Base-by-base conservation (phyloP, 1,140 invertebrate species). In the Bombyx mandarina region DNA sequence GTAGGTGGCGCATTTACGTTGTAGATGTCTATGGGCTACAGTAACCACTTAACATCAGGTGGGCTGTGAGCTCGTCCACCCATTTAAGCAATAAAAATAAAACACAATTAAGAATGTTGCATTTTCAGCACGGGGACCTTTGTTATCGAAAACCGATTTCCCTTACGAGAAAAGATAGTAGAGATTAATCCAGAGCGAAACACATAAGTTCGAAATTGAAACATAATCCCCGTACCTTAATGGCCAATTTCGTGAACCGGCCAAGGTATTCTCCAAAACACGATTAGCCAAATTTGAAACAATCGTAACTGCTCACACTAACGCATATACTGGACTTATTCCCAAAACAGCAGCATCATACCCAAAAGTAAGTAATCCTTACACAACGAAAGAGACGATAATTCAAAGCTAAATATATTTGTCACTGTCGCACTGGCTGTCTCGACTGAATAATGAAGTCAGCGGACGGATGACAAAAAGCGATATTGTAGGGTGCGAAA, bases 351-450 rank as follows among this genome's bases (percentile, higher is more conserved):
- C n/a, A 10, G 6, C 26, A 35, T 35, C 26, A 35, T 35, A 35
- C 26, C 4, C 26, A 35, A 35, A 35, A 35, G 26, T 35, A 35
- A 2, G 26, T 35, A 35, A 35, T 35, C 26, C 26, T 35, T 35
- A 35, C 26, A 35, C 4, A 35, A 35, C 26, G 26, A 35, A 35
- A 7, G n/a, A 12, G n/a, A 44, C 52, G 12, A 54, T 54, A 54
- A 54, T 54, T 54, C 52, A 54, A n/a, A 43, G 52, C 10, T 10
- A 44, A 54, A 54, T 54, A 44, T 54, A 54, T 54, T 54, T 54
- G 44, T 54, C 52, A 54, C 43, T 18, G 52, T 54, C 52, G n/a
- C 42, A n/a, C 52, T 43, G 42, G 42, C 48, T 54, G 52, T 54
- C 52, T 54, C 12, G 10, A 6, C 52, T 54, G 52, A 54, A 54